phyloP scores from a whole-genome alignment of 2,888 invertebrate genomes.

The Listrodromus nycthemerus region DNA sequence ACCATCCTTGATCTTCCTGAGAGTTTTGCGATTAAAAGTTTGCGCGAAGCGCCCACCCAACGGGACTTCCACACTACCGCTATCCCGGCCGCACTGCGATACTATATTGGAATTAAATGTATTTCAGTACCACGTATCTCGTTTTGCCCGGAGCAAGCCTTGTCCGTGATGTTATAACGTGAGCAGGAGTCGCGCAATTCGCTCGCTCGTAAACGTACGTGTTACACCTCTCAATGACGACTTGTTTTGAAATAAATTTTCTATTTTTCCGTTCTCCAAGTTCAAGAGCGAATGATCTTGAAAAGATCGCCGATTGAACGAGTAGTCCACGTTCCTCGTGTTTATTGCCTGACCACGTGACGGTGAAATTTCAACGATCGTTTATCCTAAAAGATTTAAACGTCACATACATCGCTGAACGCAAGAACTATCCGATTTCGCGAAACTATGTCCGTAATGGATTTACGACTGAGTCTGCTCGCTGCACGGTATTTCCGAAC shows the following conservation, averaged over 20 bases:
- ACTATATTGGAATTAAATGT: conserved; percentile 22
- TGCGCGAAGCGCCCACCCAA: conserved; percentile 11
- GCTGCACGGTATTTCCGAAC: conserved; percentile 13
- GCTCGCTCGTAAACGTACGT: not conserved
- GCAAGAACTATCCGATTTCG: conserved; percentile 43
- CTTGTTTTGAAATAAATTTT: not conserved
- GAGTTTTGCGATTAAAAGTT: conserved; percentile 63
- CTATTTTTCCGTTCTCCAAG: too few relatives aligned
- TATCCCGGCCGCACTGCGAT: conserved; percentile 2
- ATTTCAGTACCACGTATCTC: conserved; percentile 21
- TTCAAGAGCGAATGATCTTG: too few relatives aligned
- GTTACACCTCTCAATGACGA: conserved; percentile 19
- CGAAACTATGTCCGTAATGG: conserved; percentile 50
- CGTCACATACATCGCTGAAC: conserved; percentile 20
- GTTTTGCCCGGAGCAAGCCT: conserved; percentile 9
- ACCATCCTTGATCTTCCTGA: conserved; percentile 44
- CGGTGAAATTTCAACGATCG: not conserved
- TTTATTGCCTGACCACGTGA: too few relatives aligned
- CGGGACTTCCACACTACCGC: conserved; percentile 8
- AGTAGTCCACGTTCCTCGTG: too few relatives aligned
- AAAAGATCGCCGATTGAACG: too few relatives aligned
- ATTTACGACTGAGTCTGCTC: conserved; percentile 47
- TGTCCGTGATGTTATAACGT: not conserved
- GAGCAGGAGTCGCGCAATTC: conserved; percentile 10
- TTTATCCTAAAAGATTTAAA: conserved; percentile 7